phyloP scores from a whole-genome alignment of 2,888 invertebrate species.

The Lepidochrysops patricia region DNA sequence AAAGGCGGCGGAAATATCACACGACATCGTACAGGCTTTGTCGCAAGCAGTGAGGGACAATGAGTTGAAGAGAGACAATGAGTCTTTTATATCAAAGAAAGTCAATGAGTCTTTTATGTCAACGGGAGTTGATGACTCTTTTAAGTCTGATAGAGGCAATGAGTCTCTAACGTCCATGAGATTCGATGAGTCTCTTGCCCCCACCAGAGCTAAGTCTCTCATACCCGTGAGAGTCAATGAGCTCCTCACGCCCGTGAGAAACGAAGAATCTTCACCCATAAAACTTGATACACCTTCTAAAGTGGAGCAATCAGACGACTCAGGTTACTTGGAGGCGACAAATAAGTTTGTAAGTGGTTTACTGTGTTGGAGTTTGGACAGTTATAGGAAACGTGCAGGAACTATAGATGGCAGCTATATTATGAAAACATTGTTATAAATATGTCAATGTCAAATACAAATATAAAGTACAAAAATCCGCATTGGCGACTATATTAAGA shows the following conservation, averaged over 20 bases:
- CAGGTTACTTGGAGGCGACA: background rate
- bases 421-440: too few relatives aligned
- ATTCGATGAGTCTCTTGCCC: background rate
- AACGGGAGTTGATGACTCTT: background rate
- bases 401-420: too few relatives aligned
- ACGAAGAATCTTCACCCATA: background rate
- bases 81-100: background rate
- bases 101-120: background rate
- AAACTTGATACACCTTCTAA: background rate
- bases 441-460: too few relatives aligned
- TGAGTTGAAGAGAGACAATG: background rate
- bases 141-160: too few relatives aligned
- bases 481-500: too few relatives aligned
- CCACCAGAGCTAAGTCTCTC: background rate
- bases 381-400: too few relatives aligned
- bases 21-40: constrained; percentile 28
- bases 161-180: background rate
- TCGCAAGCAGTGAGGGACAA: background rate
- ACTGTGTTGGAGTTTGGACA: too few relatives aligned
- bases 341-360: constrained; percentile 1
- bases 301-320: background rate
- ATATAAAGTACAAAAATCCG: too few relatives aligned
- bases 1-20: constrained; percentile 33
- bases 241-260: background rate
- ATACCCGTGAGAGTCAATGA: background rate